Evolutionary conservation across 2,888 invertebrate species (phyloP).

Genomic region (Idaea straminata): DNA sequence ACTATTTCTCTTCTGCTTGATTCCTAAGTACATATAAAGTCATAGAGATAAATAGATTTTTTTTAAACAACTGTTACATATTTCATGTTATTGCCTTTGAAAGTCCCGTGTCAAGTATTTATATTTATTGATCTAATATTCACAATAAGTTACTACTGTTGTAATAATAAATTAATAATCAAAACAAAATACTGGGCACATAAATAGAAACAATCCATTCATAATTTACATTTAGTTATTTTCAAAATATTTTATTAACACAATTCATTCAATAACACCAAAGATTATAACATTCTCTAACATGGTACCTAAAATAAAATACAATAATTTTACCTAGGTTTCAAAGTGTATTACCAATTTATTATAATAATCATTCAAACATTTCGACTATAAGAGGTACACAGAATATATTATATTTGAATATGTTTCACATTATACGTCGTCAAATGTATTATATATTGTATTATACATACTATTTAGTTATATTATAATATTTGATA

Average conservation of each 20-base stretch:
- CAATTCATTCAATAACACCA: constrained; percentile 82
- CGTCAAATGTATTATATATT: constrained; percentile 58
- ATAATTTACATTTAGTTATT: constrained; percentile 72
- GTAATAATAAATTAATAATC: neutral
- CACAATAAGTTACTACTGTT: too few relatives aligned
- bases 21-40: too few relatives aligned
- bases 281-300: constrained; percentile 81
- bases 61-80: too few relatives aligned
- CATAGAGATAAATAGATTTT: too few relatives aligned
- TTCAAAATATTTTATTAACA: constrained; percentile 82
- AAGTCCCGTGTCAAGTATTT: too few relatives aligned
- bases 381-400: constrained; percentile 75
- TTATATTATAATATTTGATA: constrained; percentile 49
- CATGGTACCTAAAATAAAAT: constrained; percentile 80
- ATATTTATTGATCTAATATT: too few relatives aligned
- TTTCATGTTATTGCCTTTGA: too few relatives aligned
- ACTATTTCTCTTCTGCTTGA: too few relatives aligned
- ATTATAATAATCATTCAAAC: constrained; percentile 76
- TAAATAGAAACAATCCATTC: constrained; percentile 62
- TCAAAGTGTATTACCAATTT: constrained; percentile 76
- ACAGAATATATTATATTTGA: constrained; percentile 75
- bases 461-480: constrained; percentile 44
- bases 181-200: constrained; percentile 16
- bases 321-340: constrained; percentile 69
- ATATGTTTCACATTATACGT: constrained; percentile 63